These are phyloP conservation scores for Coilia nasus DNA, from an alignment of 2,797 vertebrate genomes.

Conservation along the genomic window DNA sequence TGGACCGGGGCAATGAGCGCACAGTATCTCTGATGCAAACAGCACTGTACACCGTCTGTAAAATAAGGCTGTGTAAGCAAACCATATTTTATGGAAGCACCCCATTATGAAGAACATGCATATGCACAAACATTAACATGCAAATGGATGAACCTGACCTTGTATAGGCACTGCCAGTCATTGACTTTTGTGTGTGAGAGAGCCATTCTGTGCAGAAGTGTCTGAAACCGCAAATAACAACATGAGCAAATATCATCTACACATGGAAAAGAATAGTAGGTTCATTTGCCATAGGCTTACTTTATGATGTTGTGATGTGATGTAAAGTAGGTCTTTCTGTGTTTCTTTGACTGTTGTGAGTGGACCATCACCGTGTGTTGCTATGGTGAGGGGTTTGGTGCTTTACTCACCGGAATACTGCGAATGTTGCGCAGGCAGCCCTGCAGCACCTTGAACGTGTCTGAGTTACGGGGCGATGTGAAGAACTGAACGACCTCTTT, in stretches of 20 bases:
- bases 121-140: conserved; percentile 34
- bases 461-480: conserved; percentile 83
- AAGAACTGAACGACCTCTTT: conserved; percentile 94
- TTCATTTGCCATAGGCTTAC: no score
- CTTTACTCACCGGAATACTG: conserved; percentile 87
- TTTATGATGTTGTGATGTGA: no score
- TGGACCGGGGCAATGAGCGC: conserved; percentile 81
- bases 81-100: not conserved
- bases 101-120: not conserved
- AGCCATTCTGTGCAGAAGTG: conserved; percentile 89
- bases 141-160: conserved; percentile 69
- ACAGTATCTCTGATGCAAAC: conserved; percentile 89
- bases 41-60: conserved; percentile 85
- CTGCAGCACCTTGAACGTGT: conserved; percentile 82
- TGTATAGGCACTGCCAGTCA: conserved; percentile 94
- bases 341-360: conserved; percentile 23
- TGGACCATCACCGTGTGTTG: not conserved
- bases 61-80: not conserved
- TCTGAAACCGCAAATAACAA: conserved; percentile 66
- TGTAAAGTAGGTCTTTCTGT: not conserved
- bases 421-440: conserved; percentile 87
- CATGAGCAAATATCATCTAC: not conserved
- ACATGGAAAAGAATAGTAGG: not conserved
- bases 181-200: conserved; percentile 87
- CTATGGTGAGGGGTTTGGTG: conserved; percentile 13